phyloP scores from a whole-genome alignment of 2,888 invertebrate species.

The Agrochola macilenta region DNA sequence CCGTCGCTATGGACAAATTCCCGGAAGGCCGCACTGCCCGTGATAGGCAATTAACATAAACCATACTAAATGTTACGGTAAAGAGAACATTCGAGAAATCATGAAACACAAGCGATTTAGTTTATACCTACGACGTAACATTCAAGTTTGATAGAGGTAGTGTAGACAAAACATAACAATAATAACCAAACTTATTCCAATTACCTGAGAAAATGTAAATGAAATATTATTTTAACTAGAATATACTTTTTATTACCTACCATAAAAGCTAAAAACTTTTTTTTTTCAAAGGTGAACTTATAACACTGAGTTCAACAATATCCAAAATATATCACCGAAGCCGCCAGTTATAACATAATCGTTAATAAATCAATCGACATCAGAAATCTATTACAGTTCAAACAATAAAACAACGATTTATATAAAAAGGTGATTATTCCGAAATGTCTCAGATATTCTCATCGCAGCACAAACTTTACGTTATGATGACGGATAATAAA shows the following conservation, averaged over 20 bases:
- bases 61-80: conserved; percentile 48
- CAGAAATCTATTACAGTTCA: no score
- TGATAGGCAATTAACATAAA: conserved; percentile 60
- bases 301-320: no score
- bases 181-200: neutral
- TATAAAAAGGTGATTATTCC: neutral
- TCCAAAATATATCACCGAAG: no score
- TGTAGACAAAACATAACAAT: neutral
- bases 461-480: conserved; percentile 13
- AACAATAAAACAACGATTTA: no score
- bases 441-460: conserved; percentile 19
- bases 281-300: no score
- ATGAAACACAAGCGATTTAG: conserved; percentile 14
- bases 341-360: no score
- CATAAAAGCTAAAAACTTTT: no score
- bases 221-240: neutral
- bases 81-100: conserved; percentile 8
- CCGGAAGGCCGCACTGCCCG: conserved; percentile 17
- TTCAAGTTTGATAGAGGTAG: conserved; percentile 1
- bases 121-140: neutral
- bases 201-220: neutral
- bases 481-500: conserved; percentile 36
- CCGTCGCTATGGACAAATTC: conserved; percentile 15
- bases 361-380: no score
- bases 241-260: no score